Evolutionary conservation across 2,113 vertebrate genomes (phyloP).

Genomic region (Cyprinodon tularosa): DNA sequence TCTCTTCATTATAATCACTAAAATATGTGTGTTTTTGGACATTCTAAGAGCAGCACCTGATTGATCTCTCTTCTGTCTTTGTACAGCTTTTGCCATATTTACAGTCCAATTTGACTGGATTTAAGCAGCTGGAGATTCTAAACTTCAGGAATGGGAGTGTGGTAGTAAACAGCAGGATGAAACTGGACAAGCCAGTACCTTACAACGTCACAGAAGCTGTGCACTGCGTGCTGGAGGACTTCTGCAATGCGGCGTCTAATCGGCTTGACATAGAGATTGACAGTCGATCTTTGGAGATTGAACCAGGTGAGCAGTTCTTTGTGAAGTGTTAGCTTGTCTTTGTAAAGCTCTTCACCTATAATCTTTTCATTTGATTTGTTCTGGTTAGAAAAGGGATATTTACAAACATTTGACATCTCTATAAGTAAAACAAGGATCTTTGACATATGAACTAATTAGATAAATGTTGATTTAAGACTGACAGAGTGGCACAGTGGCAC

Average conservation of each 20-base stretch:
- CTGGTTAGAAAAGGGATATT: background rate
- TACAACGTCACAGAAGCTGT: slow-evolving; percentile 89
- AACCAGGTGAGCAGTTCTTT: slow-evolving; percentile 83
- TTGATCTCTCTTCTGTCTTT: slow-evolving; percentile 23
- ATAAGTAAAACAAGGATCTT: background rate
- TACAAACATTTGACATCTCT: background rate
- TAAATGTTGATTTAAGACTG: too few species aligned
- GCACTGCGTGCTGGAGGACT: slow-evolving; percentile 86
- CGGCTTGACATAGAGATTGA: slow-evolving; percentile 88
- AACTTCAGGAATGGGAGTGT: slow-evolving; percentile 94
- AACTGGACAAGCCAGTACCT: slow-evolving; percentile 85
- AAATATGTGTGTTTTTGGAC: background rate
- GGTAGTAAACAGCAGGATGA: slow-evolving; percentile 92
- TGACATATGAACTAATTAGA: too few species aligned
- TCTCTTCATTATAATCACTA: background rate
- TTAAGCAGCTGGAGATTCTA: slow-evolving; percentile 93
- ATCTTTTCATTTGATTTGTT: background rate
- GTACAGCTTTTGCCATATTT: slow-evolving; percentile 91
- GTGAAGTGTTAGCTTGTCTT: background rate
- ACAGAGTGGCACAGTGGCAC: too few species aligned
- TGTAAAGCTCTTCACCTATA: background rate
- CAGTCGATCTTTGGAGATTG: slow-evolving; percentile 87
- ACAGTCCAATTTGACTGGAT: slow-evolving; percentile 90
- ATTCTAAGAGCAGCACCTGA: background rate
- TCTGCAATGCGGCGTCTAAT: slow-evolving; percentile 85